Evolutionary conservation across 1,140 invertebrate species (phyloP), one percentile per base, ranked within the genome.

Genomic region (Coenobita brevimanus): DNA sequence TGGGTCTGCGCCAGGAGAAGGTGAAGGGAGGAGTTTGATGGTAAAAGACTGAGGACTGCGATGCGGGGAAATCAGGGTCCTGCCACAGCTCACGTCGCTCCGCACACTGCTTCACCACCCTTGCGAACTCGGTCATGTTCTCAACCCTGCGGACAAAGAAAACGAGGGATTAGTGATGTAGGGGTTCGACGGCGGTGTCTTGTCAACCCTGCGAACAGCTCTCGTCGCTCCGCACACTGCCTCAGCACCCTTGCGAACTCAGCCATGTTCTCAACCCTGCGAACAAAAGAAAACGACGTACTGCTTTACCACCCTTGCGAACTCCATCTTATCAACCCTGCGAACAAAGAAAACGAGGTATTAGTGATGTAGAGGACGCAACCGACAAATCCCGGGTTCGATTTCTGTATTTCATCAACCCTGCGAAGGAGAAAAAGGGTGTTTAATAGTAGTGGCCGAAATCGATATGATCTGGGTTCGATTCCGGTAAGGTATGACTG

Each of bases 21-120:
- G 97, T 95, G 93, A 98, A 97, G 1, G 97, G 97, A 21, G 97
- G 97, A 30, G 97, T 97, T 92, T 98, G 97, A 92, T 98, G 96
- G 92, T 98, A 98, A 92, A 98, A 98, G 3, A 98, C 96, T 0
- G 97, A 98, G 0, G 96, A 93, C 92, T 97, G 97, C 0, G 95
- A 95, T 0, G 97, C 96, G 10, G 97, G 96, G 93, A 98, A 98
- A 92, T 97, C 97, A 1, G 96, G 96, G 93, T 98, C 97, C 93
- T 98, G 97, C 96, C 96, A 98, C n/a, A 97, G 93, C 92, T 96
- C 95, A 13, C 95, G 96, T 84, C 95, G 94, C 93, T 96, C 95
- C 91, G 96, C 93, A 93, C 96, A 97, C 89, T 95, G 94, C 91
- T 95, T 94, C 92, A 95, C 95, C 90, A 98, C 96, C 62, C 95